These are phyloP conservation scores for Caenorhabditis uteleia DNA, from an alignment of 2,888 invertebrate genomes.

Conservation along the genomic window DNA sequence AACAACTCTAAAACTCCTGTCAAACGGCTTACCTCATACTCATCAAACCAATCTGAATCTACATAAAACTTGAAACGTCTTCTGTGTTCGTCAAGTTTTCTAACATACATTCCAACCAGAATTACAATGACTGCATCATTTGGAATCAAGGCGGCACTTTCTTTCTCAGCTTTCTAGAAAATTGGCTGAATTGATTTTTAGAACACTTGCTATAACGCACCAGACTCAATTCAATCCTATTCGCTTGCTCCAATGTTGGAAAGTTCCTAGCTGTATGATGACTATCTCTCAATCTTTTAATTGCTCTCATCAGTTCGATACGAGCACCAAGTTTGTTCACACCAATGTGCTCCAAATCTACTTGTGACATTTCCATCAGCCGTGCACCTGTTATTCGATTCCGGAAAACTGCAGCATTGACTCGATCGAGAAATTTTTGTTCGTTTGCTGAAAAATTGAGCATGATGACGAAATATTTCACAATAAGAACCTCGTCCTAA, in stretches of 20 bases:
- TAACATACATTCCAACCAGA: constrained; percentile 33
- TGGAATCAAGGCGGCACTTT: constrained; percentile 10
- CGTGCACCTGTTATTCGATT: constrained; percentile 58
- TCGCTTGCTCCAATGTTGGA: constrained; percentile 41
- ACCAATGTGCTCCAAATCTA: constrained; percentile 57
- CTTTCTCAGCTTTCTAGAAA: constrained; percentile 39
- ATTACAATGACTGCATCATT: constrained; percentile 26
- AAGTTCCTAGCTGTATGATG: constrained; percentile 38
- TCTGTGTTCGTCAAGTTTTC: constrained; percentile 14
- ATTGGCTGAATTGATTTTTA: background rate
- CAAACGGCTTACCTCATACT: constrained; percentile 2
- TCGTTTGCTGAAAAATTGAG: constrained; percentile 36
- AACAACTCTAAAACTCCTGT: background rate
- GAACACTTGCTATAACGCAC: constrained; percentile 13
- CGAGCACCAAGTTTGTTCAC: constrained; percentile 39
- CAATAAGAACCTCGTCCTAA: constrained; percentile 26
- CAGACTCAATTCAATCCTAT: constrained; percentile 22
- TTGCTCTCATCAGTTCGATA: constrained; percentile 38
- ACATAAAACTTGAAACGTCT: constrained; percentile 45
- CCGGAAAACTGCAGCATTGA: constrained; percentile 49
- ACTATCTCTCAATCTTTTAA: constrained; percentile 24
- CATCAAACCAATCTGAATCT: constrained; percentile 45
- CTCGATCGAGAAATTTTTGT: constrained; percentile 43
- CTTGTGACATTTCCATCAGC: constrained; percentile 54
- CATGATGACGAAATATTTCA: constrained; percentile 5